A percentile compares a stretch with the other conserved stretches of the same genome.
phyloP scores from a whole-genome alignment of 2,797 vertebrate species.

The Artibeus lituratus region DNA sequence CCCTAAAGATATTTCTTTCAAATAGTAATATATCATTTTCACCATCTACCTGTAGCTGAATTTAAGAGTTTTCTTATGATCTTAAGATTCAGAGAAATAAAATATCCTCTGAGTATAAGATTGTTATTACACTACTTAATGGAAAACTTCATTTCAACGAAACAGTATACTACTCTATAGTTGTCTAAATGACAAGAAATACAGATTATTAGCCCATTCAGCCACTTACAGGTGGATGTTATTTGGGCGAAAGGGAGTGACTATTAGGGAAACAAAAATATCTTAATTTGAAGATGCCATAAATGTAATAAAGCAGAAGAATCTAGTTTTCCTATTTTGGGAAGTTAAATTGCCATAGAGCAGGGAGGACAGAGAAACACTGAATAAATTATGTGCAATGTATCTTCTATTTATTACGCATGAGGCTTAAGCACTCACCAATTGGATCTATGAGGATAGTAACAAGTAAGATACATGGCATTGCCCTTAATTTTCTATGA shows the following conservation, averaged over 20 bases:
- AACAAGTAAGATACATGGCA: neutral
- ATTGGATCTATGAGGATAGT: neutral
- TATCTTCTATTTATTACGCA: neutral
- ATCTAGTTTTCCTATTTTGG: neutral
- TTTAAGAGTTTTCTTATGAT: neutral
- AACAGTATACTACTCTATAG: neutral
- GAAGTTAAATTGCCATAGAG: neutral
- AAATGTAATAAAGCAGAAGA: neutral
- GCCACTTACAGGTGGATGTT: neutral
- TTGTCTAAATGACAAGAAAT: neutral
- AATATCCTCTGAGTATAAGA: neutral
- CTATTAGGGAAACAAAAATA: neutral
- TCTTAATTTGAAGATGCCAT: neutral
- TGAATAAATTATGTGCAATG: neutral
- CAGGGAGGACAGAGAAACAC: neutral
- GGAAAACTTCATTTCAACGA: neutral
- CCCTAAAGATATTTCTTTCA: neutral
- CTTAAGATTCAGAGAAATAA: neutral
- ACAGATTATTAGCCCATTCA: neutral
- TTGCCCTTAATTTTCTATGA: neutral
- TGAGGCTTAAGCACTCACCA: neutral
- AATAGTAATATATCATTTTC: neutral
- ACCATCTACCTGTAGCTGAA: neutral
- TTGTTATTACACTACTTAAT: neutral
- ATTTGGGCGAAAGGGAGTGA: neutral